A percentile compares a stretch with the other conserved stretches of the same genome.
Conservation (phyloP, 2,888 invertebrate genomes). For the Stratiomys singularior region DNA sequence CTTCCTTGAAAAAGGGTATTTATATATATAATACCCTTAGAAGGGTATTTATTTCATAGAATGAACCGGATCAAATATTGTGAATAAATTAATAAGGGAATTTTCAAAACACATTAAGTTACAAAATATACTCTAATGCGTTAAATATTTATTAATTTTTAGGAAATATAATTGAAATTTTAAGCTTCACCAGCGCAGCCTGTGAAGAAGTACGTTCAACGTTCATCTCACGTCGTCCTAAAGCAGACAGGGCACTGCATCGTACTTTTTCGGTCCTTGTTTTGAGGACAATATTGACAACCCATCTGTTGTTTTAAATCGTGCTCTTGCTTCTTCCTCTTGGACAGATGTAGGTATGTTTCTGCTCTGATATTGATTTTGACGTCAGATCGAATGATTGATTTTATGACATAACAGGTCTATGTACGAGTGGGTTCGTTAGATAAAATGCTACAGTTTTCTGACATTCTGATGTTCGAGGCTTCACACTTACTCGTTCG, state of each 20-base stretch:
- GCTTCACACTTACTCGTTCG: no score
- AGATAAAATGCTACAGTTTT: no score
- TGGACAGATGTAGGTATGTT: not conserved
- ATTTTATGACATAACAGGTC: no score
- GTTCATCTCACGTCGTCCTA: not conserved
- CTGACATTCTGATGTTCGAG: no score
- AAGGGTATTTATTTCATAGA: not conserved
- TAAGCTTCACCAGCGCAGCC: no score
- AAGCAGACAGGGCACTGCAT: not conserved
- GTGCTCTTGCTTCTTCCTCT: not conserved
- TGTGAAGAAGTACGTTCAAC: not conserved
- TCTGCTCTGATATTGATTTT: not conserved
- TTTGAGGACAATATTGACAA: not conserved
- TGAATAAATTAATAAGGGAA: not conserved
- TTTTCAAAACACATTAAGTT: not conserved
- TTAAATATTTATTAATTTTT: not conserved
- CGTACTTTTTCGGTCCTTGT: not conserved
- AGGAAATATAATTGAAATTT: no score
- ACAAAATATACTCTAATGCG: not conserved
- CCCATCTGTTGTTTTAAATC: not conserved
- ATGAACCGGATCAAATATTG: not conserved
- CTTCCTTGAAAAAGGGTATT: no score
- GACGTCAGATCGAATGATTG: not conserved
- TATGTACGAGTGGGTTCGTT: no score
- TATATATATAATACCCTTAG: no score